Evolutionary conservation across 2,113 vertebrate species (phyloP).

Genomic region (Dipodomys spectabilis): DNA sequence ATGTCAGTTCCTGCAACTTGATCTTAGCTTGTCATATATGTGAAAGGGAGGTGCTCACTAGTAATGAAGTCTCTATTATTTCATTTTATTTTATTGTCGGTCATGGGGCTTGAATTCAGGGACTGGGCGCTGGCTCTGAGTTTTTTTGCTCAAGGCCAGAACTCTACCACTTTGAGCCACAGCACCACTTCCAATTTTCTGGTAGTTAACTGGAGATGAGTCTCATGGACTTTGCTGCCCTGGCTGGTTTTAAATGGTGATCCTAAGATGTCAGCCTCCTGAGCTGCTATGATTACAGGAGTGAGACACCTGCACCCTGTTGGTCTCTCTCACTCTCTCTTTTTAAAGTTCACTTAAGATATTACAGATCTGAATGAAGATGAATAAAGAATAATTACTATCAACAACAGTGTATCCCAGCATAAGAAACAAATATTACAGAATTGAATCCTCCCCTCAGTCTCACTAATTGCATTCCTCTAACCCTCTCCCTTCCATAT

Average conservation of each 20-base stretch:
- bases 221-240: too few species aligned
- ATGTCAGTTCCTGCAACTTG: slow-evolving; percentile 2
- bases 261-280: too few species aligned
- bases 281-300: too few species aligned
- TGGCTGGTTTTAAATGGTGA: too few species aligned
- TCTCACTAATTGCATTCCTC: neutral
- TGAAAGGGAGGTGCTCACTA: slow-evolving; percentile 19
- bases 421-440: slow-evolving; percentile 35
- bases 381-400: neutral
- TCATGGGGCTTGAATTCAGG: too few species aligned
- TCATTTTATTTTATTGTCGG: too few species aligned
- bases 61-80: neutral
- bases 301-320: neutral
- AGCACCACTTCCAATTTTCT: too few species aligned
- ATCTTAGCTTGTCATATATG: neutral
- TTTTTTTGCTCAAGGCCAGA: neutral
- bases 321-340: neutral
- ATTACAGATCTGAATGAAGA: slow-evolving; percentile 9
- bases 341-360: neutral
- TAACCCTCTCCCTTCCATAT: neutral
- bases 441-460: neutral
- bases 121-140: too few species aligned
- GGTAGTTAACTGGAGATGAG: too few species aligned
- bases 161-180: too few species aligned
- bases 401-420: neutral